phyloP scores from a whole-genome alignment of 2,888 invertebrate species.

The Bellardia pandia region DNA sequence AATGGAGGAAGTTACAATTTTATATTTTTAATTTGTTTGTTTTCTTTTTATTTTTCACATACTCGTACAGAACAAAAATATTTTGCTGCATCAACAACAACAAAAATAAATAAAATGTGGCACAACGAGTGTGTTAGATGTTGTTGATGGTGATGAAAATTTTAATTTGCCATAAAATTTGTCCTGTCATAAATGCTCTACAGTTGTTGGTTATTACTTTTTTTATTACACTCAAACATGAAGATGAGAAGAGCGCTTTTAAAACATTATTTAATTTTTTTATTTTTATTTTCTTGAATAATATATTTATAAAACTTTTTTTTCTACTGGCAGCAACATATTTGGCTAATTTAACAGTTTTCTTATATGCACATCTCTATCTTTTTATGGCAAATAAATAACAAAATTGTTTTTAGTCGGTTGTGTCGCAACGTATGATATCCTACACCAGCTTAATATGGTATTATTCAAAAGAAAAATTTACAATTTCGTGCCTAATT shows the following conservation, averaged over 20 bases:
- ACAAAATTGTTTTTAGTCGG: too few relatives aligned
- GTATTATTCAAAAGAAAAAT: too few relatives aligned
- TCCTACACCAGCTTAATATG: too few relatives aligned
- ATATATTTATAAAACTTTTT: background rate
- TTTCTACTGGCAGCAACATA: too few relatives aligned
- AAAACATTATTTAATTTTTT: constrained; percentile 25
- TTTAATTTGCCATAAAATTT: constrained; percentile 68
- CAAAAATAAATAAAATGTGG: constrained; percentile 17
- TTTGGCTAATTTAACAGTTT: too few relatives aligned
- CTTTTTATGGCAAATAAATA: too few relatives aligned
- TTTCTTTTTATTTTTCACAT: constrained; percentile 5
- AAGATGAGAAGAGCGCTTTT: background rate
- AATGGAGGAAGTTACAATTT: too few relatives aligned
- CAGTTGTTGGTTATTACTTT: constrained; percentile 12
- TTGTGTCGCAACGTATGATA: too few relatives aligned
- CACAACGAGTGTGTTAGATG: background rate
- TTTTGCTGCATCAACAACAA: constrained; percentile 61
- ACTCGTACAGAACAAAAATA: background rate
- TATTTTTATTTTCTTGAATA: constrained; percentile 37
- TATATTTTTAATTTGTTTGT: background rate
- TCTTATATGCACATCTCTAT: too few relatives aligned
- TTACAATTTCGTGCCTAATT: too few relatives aligned
- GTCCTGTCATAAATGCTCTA: constrained; percentile 63
- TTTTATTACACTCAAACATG: constrained; percentile 52
- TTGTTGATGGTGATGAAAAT: constrained; percentile 11